A percentile compares a stretch with the other conserved stretches of the same genome.
Conservation (phyloP, 2,797 vertebrate genomes). For the Platyrinchus mystaceus region DNA sequence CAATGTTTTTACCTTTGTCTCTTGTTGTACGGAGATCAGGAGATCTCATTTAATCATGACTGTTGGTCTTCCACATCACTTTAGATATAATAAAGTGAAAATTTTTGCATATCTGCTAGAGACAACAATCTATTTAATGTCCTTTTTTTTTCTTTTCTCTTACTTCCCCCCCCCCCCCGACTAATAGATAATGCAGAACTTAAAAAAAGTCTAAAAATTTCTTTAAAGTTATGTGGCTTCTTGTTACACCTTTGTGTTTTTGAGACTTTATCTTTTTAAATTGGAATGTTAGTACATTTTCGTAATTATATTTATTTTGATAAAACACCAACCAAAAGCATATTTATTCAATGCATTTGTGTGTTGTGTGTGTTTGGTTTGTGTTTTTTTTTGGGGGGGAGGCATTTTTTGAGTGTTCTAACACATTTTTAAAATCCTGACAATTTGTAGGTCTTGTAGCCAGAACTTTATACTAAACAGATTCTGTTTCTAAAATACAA, state of each 20-base stretch:
- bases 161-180: too few relatives aligned
- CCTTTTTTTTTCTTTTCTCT: too few relatives aligned
- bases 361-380: background rate
- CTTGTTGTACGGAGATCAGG: background rate
- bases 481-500: slow-evolving; percentile 13
- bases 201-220: background rate
- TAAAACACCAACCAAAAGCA: background rate
- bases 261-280: background rate
- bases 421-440: slow-evolving; percentile 23
- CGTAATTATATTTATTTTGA: background rate
- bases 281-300: background rate
- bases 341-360: background rate
- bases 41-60: background rate
- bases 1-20: background rate
- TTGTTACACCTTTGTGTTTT: background rate
- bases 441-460: background rate
- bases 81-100: background rate
- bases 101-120: background rate
- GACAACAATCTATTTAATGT: background rate
- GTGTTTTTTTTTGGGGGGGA: background rate
- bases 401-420: background rate
- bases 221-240: background rate
- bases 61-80: background rate
- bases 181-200: background rate
- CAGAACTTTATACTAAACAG: slow-evolving; percentile 10